phyloP scores from a whole-genome alignment of 2,797 vertebrate genomes.

The Cynodonichthys magdalenae region DNA sequence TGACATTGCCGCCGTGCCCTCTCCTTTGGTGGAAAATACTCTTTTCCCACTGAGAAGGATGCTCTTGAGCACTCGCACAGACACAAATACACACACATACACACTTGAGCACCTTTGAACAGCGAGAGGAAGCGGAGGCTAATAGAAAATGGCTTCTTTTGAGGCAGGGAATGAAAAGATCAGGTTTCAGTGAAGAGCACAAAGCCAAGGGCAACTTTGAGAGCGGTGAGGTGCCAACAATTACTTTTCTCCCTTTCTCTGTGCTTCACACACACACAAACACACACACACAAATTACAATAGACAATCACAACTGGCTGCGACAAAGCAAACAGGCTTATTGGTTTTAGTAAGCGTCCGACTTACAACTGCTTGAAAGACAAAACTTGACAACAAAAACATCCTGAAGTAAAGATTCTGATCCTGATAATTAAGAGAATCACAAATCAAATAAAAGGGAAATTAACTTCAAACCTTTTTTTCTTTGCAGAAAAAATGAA shows the following conservation, averaged over 20 bases:
- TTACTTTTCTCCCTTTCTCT: slow-evolving; percentile 74
- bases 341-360: slow-evolving; percentile 41
- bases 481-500: too few relatives aligned
- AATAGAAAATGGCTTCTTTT: slow-evolving; percentile 82
- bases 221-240: slow-evolving; percentile 75
- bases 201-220: slow-evolving; percentile 85
- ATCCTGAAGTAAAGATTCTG: slow-evolving; percentile 10
- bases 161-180: slow-evolving; percentile 81
- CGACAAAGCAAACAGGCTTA: slow-evolving; percentile 53
- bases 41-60: slow-evolving; percentile 78
- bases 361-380: slow-evolving; percentile 28
- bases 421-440: slow-evolving; percentile 6
- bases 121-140: slow-evolving; percentile 76
- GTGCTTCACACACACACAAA: slow-evolving; percentile 33
- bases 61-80: slow-evolving; percentile 69
- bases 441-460: not conserved
- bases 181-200: slow-evolving; percentile 78
- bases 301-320: slow-evolving; percentile 43
- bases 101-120: slow-evolving; percentile 79
- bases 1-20: slow-evolving; percentile 85
- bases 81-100: slow-evolving; percentile 55
- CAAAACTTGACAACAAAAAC: slow-evolving; percentile 30
- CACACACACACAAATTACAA: slow-evolving; percentile 24
- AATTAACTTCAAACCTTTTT: too few relatives aligned
- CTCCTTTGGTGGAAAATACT: slow-evolving; percentile 83